Conservation (phyloP, 2,113 vertebrate species). For the pig (Sus scrofa) region T2T-Sscrofa CM000820.6:106295001-106295500, state of each 20-base stretch:
- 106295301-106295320: not conserved
- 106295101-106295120: not conserved
- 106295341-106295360: not conserved
- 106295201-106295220: not conserved
- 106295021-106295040: too few species aligned
- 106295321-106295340: not conserved
- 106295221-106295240: not conserved
- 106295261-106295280: not conserved
- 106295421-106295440: too few species aligned
- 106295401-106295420: not conserved
- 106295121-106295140: conserved; percentile 1
- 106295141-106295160: not conserved
- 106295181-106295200: not conserved
- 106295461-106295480: too few species aligned
- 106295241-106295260: not conserved
- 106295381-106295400: not conserved
- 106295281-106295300: not conserved
- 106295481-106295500: not conserved
- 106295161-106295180: not conserved
- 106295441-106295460: too few species aligned
- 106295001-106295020: too few species aligned
- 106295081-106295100: too few species aligned
- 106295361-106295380: not conserved
- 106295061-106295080: too few species aligned
- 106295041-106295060: too few species aligned